These are phyloP conservation scores for Nipponacmea schrenckii DNA, from an alignment of 2,888 invertebrate genomes.

Conservation along the genomic window DNA sequence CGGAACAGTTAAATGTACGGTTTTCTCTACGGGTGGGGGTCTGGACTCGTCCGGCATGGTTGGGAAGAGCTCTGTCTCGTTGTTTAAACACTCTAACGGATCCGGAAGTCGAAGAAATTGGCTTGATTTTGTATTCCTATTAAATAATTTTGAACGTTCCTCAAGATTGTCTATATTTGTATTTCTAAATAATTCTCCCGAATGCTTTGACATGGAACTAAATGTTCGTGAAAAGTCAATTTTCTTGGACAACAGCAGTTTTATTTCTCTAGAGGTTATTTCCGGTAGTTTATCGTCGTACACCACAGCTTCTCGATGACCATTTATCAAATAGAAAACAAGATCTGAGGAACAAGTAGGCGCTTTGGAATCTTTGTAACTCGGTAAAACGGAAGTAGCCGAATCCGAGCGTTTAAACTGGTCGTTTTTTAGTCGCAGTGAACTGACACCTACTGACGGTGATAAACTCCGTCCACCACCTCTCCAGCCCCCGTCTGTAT, in stretches of 20 bases:
- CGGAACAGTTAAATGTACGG: neutral
- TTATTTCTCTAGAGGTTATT: conserved; percentile 10
- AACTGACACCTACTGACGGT: neutral
- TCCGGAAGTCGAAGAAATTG: neutral
- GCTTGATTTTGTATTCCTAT: neutral
- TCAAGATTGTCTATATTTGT: neutral
- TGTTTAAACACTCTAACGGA: too few relatives aligned
- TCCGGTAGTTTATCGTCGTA: conserved; percentile 11
- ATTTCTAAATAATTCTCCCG: neutral
- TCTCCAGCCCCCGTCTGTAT: neutral
- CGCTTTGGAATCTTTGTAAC: neutral
- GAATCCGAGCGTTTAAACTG: neutral
- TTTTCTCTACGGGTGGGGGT: neutral
- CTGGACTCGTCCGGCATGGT: neutral
- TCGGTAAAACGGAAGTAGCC: neutral
- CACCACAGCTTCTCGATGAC: conserved; percentile 14
- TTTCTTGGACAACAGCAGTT: neutral
- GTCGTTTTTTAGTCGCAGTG: neutral
- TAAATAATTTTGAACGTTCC: too few relatives aligned
- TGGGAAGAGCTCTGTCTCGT: neutral
- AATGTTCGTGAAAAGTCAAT: neutral
- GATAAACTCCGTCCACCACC: neutral
- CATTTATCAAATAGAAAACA: conserved; percentile 14
- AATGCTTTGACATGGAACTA: neutral
- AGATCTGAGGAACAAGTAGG: neutral